These are phyloP conservation scores for Selene dorsalis DNA, from an alignment of 2,797 vertebrate species.

Conservation along the genomic window DNA sequence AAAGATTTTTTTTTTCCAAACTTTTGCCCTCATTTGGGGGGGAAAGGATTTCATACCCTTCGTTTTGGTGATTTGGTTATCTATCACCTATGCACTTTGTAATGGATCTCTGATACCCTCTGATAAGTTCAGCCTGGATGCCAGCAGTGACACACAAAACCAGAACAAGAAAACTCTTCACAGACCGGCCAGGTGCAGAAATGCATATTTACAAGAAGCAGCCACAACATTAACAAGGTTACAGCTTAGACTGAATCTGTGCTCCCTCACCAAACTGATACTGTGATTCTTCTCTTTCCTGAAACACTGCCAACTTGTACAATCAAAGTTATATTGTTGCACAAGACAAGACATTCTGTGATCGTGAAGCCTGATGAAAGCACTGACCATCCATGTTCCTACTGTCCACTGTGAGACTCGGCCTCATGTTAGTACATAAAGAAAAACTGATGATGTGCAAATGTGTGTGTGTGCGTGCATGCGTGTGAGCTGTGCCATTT, in stretches of 20 bases:
- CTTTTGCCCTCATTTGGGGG: background rate
- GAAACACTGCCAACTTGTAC: background rate
- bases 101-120: background rate
- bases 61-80: no score
- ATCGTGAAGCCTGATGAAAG: slow-evolving; percentile 1
- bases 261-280: background rate
- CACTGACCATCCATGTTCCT: no score
- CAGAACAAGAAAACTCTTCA: background rate
- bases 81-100: no score
- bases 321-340: background rate
- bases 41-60: no score
- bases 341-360: background rate
- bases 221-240: background rate
- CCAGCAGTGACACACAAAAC: background rate
- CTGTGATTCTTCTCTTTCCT: slow-evolving; percentile 13
- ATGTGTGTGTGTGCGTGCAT: no score
- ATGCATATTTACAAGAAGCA: background rate
- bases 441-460: no score
- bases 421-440: background rate
- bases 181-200: background rate
- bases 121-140: no score
- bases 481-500: no score
- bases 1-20: no score
- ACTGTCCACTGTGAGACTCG: background rate
- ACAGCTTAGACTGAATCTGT: background rate